Percentiles rank a stretch among this genome's conserved stretches.
phyloP scores from a whole-genome alignment of 2,113 vertebrate genomes.

The Nannobrachium achirus region DNA sequence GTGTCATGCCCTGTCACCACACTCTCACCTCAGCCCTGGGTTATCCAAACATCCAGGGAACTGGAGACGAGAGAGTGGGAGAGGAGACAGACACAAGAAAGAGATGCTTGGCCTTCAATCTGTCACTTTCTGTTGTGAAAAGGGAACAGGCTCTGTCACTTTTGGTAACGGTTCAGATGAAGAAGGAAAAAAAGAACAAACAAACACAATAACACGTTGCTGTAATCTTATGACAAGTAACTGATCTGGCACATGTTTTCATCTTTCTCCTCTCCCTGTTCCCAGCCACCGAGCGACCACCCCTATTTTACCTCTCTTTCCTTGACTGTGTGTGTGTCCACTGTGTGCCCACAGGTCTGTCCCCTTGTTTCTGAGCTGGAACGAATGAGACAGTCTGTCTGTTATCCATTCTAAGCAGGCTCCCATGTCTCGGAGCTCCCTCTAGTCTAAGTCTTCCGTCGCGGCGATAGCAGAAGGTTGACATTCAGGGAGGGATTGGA shows the following conservation, averaged over 20 bases:
- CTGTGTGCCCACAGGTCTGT: not conserved
- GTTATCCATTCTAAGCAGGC: constrained; percentile 51
- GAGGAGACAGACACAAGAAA: constrained; percentile 31
- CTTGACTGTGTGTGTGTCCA: not conserved
- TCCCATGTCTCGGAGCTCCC: constrained; percentile 31
- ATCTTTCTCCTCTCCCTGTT: constrained; percentile 30
- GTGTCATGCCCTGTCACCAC: constrained; percentile 37
- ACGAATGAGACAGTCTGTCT: constrained; percentile 50
- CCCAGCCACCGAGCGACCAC: constrained; percentile 21
- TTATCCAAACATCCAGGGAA: constrained; percentile 8
- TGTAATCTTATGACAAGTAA: constrained; percentile 64
- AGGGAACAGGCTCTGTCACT: constrained; percentile 46
- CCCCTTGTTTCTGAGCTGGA: constrained; percentile 5
- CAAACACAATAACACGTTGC: constrained; percentile 13
- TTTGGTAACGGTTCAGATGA: constrained; percentile 14
- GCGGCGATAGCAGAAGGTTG: constrained; percentile 52
- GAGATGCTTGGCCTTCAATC: constrained; percentile 59
- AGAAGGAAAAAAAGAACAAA: constrained; percentile 53
- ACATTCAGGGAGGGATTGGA: constrained; percentile 72
- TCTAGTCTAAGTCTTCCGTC: constrained; percentile 27
- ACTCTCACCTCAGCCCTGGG: constrained; percentile 46
- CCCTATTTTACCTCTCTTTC: constrained; percentile 1
- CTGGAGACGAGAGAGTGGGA: constrained; percentile 21
- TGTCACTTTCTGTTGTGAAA: constrained; percentile 39
- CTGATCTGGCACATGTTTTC: constrained; percentile 40